Percentiles rank a stretch among this genome's conserved stretches.
Evolutionary conservation across 2,797 vertebrate species (phyloP).

Genomic region (Chelmon rostratus): DNA sequence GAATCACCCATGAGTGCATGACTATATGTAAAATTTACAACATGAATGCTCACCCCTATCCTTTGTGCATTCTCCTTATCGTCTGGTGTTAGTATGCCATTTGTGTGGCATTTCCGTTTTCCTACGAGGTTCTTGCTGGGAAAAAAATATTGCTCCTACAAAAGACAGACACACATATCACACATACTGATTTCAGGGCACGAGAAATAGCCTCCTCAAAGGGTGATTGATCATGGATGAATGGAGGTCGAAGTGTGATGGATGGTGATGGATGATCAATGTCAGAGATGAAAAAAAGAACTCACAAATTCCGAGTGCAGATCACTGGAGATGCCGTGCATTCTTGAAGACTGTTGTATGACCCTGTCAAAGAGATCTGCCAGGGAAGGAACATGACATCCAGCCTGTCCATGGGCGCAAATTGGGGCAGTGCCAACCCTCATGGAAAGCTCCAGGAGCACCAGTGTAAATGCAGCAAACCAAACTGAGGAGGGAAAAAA

Average conservation of each 20-base stretch:
- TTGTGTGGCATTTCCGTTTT: conserved; percentile 80
- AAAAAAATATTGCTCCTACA: conserved; percentile 76
- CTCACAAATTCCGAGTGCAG: conserved; percentile 79
- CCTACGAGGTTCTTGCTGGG: conserved; percentile 72
- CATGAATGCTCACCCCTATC: conserved; percentile 72
- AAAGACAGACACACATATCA: conserved; percentile 17
- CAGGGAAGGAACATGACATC: conserved; percentile 65
- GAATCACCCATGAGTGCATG: not conserved
- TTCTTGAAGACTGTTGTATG: conserved; percentile 80
- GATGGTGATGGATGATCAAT: conserved; percentile 49
- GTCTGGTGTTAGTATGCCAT: conserved; percentile 76
- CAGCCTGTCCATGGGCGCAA: conserved; percentile 47
- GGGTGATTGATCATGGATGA: conserved; percentile 46
- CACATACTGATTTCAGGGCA: not conserved
- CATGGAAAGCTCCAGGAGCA: conserved; percentile 49
- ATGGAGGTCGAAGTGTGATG: conserved; percentile 34
- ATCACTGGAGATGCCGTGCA: conserved; percentile 80
- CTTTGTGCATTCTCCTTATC: conserved; percentile 83
- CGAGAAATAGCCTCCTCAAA: conserved; percentile 9
- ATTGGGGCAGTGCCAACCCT: conserved; percentile 34
- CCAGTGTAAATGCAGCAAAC: conserved; percentile 53
- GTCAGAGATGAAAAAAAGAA: conserved; percentile 18
- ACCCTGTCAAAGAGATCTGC: conserved; percentile 80
- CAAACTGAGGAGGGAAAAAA: conserved; percentile 36
- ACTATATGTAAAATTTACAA: not conserved